Evolutionary conservation across 2,797 vertebrate species (phyloP), one percentile per base, ranked within the genome.

Genomic region (Podarcis lilfordi): DNA sequence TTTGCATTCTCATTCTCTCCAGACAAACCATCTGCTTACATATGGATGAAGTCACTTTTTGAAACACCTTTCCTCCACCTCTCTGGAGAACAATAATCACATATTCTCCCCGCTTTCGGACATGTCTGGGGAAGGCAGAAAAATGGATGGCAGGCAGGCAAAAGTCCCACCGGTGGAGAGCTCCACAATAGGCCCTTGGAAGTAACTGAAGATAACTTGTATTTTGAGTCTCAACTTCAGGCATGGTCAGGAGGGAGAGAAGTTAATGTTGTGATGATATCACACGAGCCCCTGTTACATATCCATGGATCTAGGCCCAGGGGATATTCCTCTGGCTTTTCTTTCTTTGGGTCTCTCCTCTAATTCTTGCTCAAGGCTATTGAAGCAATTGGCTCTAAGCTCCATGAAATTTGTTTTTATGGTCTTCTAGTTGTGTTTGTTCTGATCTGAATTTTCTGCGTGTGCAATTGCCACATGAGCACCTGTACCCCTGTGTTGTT

Each of bases 141-240:
- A 97, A 96, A 96, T 97, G 95, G 95, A 96, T 97, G 95, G 95
- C 94, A 97, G 96, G 88, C 94, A 95, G 98, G 97, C 50, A 55
- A 98, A 98, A 99, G 98, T 97, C 98, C 98, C 98, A 98, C 98
- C 98, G 98, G 98, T 99, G 98, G 98, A 98, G 97, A 98, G 98
- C 98, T 98, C 98, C 97, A 98, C 95, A 98, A 97, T 97, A 98
- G 98, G 98, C 98, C 98, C 98, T 98, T 97, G 98, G 96, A 98
- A 97, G 98, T 98, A 98, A 99, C 98, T 98, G 98, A 98, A 98
- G 98, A 99, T 98, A 98, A 98, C 98, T 98, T 98, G 98, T 98
- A 98, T 98, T 98, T 98, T 97, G 98, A 98, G 97, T 98, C 97
- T 97, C 97, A 97, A 98, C 97, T 98, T 98, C 98, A 98, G 55